phyloP scores from a whole-genome alignment of 2,888 invertebrate genomes.

The Andrena fulva region DNA sequence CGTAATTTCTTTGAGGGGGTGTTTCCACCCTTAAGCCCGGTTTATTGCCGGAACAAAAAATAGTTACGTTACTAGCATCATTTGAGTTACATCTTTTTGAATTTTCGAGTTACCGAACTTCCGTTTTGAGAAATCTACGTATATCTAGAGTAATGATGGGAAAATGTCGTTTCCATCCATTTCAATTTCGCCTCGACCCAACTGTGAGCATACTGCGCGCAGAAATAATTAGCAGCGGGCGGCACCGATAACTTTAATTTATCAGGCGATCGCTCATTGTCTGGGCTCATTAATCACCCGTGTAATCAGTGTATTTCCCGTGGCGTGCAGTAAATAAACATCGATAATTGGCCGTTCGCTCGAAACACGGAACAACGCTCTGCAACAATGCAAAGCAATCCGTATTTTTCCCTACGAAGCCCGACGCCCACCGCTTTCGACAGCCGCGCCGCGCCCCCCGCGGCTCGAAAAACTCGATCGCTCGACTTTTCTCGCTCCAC shows the following conservation, averaged over 20 bases:
- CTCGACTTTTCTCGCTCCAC: not conserved
- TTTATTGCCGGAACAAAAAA: too few species aligned
- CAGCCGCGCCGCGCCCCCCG: not conserved
- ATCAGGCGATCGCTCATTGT: not conserved
- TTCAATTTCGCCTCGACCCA: not conserved
- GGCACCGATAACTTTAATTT: not conserved
- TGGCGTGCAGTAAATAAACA: slow-evolving; percentile 1
- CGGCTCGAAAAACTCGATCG: not conserved
- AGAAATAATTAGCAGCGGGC: not conserved
- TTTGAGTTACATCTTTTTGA: too few species aligned
- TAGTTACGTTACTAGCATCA: too few species aligned
- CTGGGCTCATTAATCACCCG: not conserved
- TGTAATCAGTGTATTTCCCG: not conserved
- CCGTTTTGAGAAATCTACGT: too few species aligned
- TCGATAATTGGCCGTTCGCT: slow-evolving; percentile 16
- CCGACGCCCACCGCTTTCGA: not conserved
- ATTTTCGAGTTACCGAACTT: too few species aligned
- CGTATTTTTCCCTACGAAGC: not conserved
- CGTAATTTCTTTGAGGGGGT: too few species aligned
- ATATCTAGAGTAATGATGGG: too few species aligned
- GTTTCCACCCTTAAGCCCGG: too few species aligned
- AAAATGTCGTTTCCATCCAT: too few species aligned
- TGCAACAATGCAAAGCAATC: not conserved
- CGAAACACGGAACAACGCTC: not conserved
- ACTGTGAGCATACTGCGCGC: not conserved